Conservation (phyloP, 1,140 invertebrate species). For the Zaprionus camerounensis region DNA sequence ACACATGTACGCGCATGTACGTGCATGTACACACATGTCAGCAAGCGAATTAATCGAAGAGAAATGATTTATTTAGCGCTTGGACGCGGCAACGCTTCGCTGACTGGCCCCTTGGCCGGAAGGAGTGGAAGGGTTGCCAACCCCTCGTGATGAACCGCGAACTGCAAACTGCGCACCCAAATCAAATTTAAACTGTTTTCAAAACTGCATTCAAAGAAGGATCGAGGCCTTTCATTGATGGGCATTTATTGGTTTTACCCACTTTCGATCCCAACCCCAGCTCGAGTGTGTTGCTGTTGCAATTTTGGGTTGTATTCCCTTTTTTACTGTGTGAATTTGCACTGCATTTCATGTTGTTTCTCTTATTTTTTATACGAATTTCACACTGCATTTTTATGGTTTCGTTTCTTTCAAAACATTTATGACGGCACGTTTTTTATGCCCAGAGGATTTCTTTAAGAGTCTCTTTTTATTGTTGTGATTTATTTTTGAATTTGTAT, state of each 20-base stretch:
- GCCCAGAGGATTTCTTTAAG: constrained; percentile 44
- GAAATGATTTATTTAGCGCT: constrained; percentile 84
- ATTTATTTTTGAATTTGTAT: constrained; percentile 55
- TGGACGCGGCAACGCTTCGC: constrained; percentile 55
- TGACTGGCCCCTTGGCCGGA: not conserved
- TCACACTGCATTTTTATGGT: constrained; percentile 53
- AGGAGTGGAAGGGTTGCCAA: constrained; percentile 55
- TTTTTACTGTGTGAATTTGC: constrained; percentile 60
- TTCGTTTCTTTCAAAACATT: constrained; percentile 72
- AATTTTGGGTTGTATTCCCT: constrained; percentile 44
- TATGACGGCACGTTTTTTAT: constrained; percentile 61
- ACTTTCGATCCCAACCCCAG: constrained; percentile 30
- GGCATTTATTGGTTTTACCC: constrained; percentile 67
- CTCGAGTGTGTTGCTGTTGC: constrained; percentile 26
- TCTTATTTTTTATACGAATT: constrained; percentile 36
- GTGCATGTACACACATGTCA: constrained; percentile 71
- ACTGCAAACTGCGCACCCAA: constrained; percentile 59
- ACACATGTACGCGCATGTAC: constrained; percentile 16
- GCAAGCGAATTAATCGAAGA: constrained; percentile 84
- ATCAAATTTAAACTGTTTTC: constrained; percentile 83
- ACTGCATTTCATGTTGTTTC: constrained; percentile 55
- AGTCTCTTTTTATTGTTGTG: constrained; percentile 49
- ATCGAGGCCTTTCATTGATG: constrained; percentile 62
- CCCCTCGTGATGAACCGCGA: constrained; percentile 12
- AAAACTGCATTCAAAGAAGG: constrained; percentile 66